These are phyloP conservation scores for Numenius arquata DNA, from an alignment of 2,113 vertebrate species.

Conservation along the genomic window DNA sequence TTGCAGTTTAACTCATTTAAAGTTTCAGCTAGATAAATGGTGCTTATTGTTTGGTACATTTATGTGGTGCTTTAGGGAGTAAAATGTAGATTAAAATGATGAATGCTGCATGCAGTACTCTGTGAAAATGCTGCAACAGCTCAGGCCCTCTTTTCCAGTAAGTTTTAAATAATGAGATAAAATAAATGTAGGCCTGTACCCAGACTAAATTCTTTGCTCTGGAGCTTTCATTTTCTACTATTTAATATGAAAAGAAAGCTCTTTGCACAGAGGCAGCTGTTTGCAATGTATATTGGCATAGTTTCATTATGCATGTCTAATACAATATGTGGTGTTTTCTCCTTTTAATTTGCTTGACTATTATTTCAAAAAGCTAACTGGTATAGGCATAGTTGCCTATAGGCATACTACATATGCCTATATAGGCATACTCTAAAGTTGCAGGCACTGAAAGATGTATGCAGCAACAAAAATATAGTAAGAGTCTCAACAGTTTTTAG, in stretches of 20 bases:
- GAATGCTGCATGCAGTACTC: neutral
- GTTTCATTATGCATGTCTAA: neutral
- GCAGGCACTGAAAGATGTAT: neutral
- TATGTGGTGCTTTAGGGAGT: neutral
- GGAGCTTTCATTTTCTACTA: neutral
- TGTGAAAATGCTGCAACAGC: neutral
- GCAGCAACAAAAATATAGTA: neutral
- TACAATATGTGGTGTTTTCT: neutral
- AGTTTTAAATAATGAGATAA: neutral
- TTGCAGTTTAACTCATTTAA: neutral
- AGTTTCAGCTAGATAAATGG: neutral
- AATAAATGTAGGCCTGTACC: neutral
- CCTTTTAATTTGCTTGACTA: neutral
- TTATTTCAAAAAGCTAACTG: neutral
- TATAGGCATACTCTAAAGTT: neutral
- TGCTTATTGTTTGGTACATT: neutral
- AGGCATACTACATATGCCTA: no score
- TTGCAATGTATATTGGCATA: neutral
- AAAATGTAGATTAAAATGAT: neutral
- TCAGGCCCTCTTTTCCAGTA: neutral
- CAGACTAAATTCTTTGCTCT: neutral
- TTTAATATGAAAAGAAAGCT: neutral
- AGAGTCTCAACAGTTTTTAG: neutral
- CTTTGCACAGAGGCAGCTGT: neutral
- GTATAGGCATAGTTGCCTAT: neutral